A percentile compares a stretch with the other conserved stretches of the same genome.
These are phyloP conservation scores for Conus betulinus DNA, from an alignment of 1,140 invertebrate genomes.

Conservation along the genomic window DNA sequence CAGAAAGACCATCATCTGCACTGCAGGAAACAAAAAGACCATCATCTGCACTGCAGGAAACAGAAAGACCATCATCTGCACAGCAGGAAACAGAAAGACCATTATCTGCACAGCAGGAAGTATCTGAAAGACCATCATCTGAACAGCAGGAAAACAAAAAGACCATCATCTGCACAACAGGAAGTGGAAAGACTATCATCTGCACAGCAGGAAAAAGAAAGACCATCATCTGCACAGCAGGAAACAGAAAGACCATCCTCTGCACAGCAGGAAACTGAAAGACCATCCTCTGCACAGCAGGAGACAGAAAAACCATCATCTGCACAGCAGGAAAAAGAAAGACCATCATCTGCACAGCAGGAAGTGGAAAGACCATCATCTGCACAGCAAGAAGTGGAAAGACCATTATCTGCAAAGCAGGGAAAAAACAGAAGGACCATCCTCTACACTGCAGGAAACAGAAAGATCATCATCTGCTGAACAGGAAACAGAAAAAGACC, in stretches of 20 bases:
- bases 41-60: neutral
- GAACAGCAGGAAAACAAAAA: neutral
- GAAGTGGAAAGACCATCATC: neutral
- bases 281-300: neutral
- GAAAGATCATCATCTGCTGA: neutral
- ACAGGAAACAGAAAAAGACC: neutral
- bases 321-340: neutral
- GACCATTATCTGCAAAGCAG: neutral
- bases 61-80: conserved; percentile 6
- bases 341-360: neutral
- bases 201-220: neutral
- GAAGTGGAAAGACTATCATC: neutral
- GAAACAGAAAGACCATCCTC: neutral
- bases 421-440: neutral
- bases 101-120: too few species aligned
- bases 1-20: neutral
- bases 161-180: neutral
- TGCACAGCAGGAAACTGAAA: neutral
- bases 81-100: neutral
- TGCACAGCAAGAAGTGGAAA: neutral
- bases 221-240: neutral
- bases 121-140: too few species aligned
- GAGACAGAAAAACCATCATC: too few species aligned
- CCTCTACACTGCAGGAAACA: neutral
- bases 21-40: neutral